Base-by-base conservation (phyloP, 2,888 invertebrate species). In the Panzeria rudis region DNA sequence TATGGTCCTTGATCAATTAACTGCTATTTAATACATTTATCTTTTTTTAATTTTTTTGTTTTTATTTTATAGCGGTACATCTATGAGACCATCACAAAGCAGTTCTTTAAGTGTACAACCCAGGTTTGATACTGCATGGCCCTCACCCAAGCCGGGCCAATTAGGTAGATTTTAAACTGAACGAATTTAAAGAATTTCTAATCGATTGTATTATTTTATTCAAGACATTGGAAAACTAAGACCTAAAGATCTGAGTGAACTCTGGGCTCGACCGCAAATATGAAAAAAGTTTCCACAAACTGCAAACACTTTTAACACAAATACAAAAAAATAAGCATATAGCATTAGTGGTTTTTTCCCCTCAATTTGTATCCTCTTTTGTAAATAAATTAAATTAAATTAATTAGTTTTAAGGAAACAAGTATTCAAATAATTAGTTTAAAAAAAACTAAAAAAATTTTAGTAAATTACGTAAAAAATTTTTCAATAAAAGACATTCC, bases 201-300 rank as follows among this genome's bases (percentile, higher is more conserved):
- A 50, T 72, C 29, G 13, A 20, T 29, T 54, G 20, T 23, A 56
- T 29, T 68, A 61, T 52, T 41, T 50, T 44, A 54, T 41, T 32
- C 82, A 86, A 91, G 91, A 91, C 44, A 88, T 91, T 56, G 90
- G 90, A 47, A 91, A 91, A 87, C 81, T 91, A 68, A 89, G 90
- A 29, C 90, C 91, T 68, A 91, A 91, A 86, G 91, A 91, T 81
- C 78, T 91, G 81, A 90, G 89, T 81, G 91, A 91, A 68, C 87
- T 91, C 2, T 91, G 91, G 91, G 89, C 91, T 7, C 87, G 91
- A 38, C 91, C 91, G 87, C 91, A 91, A 83, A 90, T 91, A 82
- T 91, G 90, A 91, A 89, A 89, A 52, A 83, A 81, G 32, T 50
- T 59, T 64, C 7, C 56, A 47, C 29, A 52, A 61, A 54, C 59